Base-by-base conservation (phyloP, 2,888 invertebrate genomes). In the Eupithecia tripunctaria region DNA sequence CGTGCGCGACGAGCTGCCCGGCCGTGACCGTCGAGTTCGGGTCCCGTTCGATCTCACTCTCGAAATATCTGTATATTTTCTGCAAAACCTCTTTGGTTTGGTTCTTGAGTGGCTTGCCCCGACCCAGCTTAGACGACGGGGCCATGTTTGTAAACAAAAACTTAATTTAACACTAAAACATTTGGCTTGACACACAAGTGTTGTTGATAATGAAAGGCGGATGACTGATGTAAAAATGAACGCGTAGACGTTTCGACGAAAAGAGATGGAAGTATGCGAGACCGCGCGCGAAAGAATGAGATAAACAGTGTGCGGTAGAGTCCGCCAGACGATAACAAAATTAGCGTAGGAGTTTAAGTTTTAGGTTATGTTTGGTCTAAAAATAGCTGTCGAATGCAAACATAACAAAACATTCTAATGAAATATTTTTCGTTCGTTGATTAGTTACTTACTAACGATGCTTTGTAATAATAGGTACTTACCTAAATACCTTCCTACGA, bases 11-110 rank as follows among this genome's bases (percentile, higher is more conserved):
- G 60, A 84, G 81, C 68, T 84, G 84, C 29, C 80, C 80, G 60
- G 84, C 82, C 67, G 83, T 82, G 56, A 84, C 83, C 56, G 82
- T 84, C 5, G 84, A 84, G 67, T 84, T 82, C 32, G 82, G 83
- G 70, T 84, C 84, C 71, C 83, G 77, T 65, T 79, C 82, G 70
- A 84, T 84, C 71, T 84, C 82, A 1, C 79, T 77, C 72, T 84
- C 82, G 74, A 84, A 84, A 76, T 84, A 84, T 75, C 79, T 79
- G 68, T 82, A 82, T 60, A 83, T 81, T 71, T 83, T 84, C 68
- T 82, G 81, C 66, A 84, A 72, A 8, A 84, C 79, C 78, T 84
- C 83, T 75, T 84, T 84, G 8, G 83, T 84, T 78, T 84, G 84
- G 68, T 80, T 82, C 60, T 84, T 84, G 47, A 84, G 78, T 2